phyloP scores from a whole-genome alignment of 2,113 vertebrate genomes.

The Microcebus lehilahytsara region DNA sequence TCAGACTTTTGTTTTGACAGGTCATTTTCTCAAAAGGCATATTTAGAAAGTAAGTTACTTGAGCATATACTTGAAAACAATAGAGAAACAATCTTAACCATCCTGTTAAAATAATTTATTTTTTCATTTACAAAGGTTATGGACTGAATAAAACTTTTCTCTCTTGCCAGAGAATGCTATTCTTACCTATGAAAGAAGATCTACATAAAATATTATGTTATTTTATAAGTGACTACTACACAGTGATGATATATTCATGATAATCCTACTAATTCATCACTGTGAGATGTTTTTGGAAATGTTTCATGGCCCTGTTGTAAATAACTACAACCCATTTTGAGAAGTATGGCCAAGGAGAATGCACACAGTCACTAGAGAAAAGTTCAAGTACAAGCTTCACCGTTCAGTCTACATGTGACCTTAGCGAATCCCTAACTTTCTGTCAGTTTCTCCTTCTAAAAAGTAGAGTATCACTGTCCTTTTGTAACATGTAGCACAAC shows the following conservation, averaged over 20 bases:
- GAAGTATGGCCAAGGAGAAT: background rate
- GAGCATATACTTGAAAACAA: conserved; percentile 67
- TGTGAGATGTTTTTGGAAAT: conserved; percentile 33
- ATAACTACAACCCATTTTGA: background rate
- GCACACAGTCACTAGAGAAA: background rate
- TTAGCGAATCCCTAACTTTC: background rate
- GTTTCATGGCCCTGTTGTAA: background rate
- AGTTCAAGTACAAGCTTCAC: background rate
- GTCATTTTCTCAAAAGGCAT: conserved; percentile 71
- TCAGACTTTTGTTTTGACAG: conserved; percentile 67
- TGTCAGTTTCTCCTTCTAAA: background rate
- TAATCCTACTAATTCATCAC: conserved; percentile 75
- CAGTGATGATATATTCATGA: conserved; percentile 74
- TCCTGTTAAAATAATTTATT: conserved; percentile 78
- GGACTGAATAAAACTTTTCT: conserved; percentile 73
- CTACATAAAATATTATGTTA: conserved; percentile 76
- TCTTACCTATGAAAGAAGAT: conserved; percentile 77
- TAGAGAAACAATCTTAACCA: conserved; percentile 77
- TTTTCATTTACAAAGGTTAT: conserved; percentile 77
- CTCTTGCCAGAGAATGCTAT: conserved; percentile 75
- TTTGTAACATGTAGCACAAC: background rate
- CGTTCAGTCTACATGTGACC: background rate
- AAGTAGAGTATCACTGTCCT: background rate
- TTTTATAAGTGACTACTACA: conserved; percentile 77
- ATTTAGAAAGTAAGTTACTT: conserved; percentile 67